A percentile compares a stretch with the other conserved stretches of the same genome.
Conservation (phyloP, 2,888 invertebrate species). For the Cinara cedri region DNA sequence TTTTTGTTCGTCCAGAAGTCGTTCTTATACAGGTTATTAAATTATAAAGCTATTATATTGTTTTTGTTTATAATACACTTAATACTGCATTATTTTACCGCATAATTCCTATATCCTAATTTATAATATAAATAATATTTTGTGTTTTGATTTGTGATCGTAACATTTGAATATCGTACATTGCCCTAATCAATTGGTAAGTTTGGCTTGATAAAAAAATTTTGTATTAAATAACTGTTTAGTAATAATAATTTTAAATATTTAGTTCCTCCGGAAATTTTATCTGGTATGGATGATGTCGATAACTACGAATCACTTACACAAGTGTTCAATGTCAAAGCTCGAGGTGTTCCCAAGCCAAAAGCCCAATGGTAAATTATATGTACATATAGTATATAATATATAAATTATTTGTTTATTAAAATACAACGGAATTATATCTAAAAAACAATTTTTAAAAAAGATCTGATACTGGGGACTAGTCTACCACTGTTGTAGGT, state of each 20-base stretch:
- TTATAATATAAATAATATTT: not conserved
- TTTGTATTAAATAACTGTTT: not conserved
- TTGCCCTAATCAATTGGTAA: constrained; percentile 3
- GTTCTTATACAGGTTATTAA: constrained; percentile 26
- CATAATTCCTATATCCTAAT: constrained; percentile 7
- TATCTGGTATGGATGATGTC: constrained; percentile 76
- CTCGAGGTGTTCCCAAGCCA: constrained; percentile 78
- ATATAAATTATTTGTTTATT: too few species aligned
- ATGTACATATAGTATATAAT: too few species aligned
- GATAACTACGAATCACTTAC: constrained; percentile 81
- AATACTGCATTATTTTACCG: constrained; percentile 30
- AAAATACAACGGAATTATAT: too few species aligned
- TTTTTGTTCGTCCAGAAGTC: constrained; percentile 45
- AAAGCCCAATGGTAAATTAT: constrained; percentile 72
- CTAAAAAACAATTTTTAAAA: too few species aligned
- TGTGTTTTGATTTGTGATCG: not conserved
- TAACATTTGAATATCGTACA: not conserved
- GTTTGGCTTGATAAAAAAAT: not conserved
- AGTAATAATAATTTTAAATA: constrained; percentile 40
- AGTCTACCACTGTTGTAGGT: too few species aligned
- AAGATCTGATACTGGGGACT: too few species aligned
- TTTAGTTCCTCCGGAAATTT: constrained; percentile 74
- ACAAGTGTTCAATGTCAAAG: constrained; percentile 78
- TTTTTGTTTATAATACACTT: not conserved
- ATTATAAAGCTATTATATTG: constrained; percentile 1